Base-by-base conservation (phyloP, 2,888 invertebrate species). In the Cantharis flavilabris region DNA sequence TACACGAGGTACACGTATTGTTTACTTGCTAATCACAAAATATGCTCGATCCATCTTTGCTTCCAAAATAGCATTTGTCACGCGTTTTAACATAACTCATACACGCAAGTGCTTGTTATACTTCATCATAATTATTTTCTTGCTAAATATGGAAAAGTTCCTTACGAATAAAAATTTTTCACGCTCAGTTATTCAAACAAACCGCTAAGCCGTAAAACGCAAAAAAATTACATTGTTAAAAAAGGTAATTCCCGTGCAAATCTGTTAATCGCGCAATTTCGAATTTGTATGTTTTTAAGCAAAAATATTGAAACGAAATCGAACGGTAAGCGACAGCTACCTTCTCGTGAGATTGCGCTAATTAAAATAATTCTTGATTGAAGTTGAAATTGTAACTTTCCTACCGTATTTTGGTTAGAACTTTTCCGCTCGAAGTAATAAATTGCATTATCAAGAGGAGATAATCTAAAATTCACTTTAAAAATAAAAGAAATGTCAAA, bases 11-110 rank as follows among this genome's bases (percentile, higher is more conserved):
- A 67, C 65, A 67, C n/a, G 65, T 26, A 67, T n/a, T 67, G 65
- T 67, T 67, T 67, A 67, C 65, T 67, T 26, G 65, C 65, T 67
- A 67, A 67, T 67, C 65, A 67, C 23, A 67, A 67, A 67, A 67
- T 67, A 23, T 67, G 65, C 65, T n/a, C 18, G 65, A 67, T 67
- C 65, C 23, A 67, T 67, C 65, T 67, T 26, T 23, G 65, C 23
- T 23, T 23, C 65, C 23, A 67, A 67, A 67, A 67, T 67, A 26
- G 65, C 65, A 67, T 67, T 67, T 67, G 65, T 67, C 65, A 67
- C 65, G 65, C 65, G 65, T 67, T 67, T 67, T 23, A 67, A 67
- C 65, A 67, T 23, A 26, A 67, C 65, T 67, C 26, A n/a, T 67
- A 26, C 65, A 67, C 65, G 65, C 65, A 23, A 67, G 23, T 67